Conservation (phyloP, 2,797 vertebrate genomes). For the Craterocephalus amniculus region DNA sequence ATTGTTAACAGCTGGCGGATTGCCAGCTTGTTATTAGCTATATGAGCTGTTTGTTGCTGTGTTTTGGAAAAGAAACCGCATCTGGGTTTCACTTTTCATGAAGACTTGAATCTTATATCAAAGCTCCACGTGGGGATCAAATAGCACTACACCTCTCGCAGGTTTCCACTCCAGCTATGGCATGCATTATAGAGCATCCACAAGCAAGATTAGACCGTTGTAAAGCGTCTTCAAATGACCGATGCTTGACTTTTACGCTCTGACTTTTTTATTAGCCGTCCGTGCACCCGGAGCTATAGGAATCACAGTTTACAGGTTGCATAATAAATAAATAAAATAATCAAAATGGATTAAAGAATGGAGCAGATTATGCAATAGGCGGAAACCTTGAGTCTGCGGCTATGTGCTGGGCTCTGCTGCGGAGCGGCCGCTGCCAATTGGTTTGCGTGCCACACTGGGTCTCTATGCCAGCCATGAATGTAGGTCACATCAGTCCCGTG, state of each 20-base stretch:
- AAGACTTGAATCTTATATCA: not conserved
- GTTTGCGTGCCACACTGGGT: conserved; percentile 63
- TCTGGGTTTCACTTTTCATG: not conserved
- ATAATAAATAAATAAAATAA: conserved; percentile 70
- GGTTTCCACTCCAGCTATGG: conserved; percentile 2
- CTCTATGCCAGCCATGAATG: conserved; percentile 78
- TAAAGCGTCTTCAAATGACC: not conserved
- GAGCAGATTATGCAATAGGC: conserved; percentile 77
- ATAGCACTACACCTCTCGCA: not conserved
- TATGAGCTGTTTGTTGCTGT: not conserved
- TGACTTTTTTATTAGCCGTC: not conserved
- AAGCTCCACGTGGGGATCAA: conserved; percentile 3
- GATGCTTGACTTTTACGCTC: conserved; percentile 4
- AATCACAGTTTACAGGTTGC: conserved; percentile 49
- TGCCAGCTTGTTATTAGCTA: not conserved
- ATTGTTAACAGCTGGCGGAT: not conserved
- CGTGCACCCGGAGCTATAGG: not conserved
- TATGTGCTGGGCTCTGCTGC: conserved; percentile 37
- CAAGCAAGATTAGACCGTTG: not conserved
- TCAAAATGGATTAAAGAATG: conserved; percentile 58
- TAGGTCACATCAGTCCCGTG: conserved; percentile 79
- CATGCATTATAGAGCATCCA: not conserved
- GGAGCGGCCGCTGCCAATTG: conserved; percentile 61
- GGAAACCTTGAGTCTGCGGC: conserved; percentile 67
- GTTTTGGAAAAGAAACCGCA: not conserved